Evolutionary conservation across 1,140 invertebrate genomes (phyloP), one percentile per base, ranked within the genome.

Genomic region (Triops cancriformis): DNA sequence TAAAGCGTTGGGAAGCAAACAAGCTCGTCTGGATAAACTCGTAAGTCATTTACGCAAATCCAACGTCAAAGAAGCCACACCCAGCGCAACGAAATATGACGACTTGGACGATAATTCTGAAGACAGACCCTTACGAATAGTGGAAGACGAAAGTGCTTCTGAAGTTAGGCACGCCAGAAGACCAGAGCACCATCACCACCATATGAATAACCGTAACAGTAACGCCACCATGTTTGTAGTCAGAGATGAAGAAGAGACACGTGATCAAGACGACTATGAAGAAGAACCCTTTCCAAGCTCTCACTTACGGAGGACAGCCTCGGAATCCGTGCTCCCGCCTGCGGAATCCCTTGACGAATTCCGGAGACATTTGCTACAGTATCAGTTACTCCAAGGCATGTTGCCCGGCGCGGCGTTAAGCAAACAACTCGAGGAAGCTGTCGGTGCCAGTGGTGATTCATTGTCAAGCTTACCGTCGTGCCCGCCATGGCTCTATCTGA

Each of bases 401-500:
- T n/a, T 64, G 51, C 51, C 51, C 14, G 51, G 51, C 51, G 51
- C 51, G n/a, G 14, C 51, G 51, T 1, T 64, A 14, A 64, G 6
- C 51, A 64, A 64, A 23, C 51, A 64, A 7, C 23, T 23, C 18
- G 51, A 64, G 18, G 51, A 64, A 64, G 7, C 9, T 26, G 76
- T 72, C 31, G 28, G 72, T 37, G 74, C 28, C 37, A 73, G 43
- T 51, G 26, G 64, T n/a, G 64, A 72, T 42, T 26, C 75, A 28
- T 51, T 73, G 27, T 73, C 77, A 26, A 74, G 45, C 77, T 73
- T 78, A 72, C 73, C 77, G 7, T 73, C 77, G 26, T 73, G 72
- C 72, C 80, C 81, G 4, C 81, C 82, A 0, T 82, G 82, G 82
- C 78, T 83, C 64, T 82, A 82, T 64, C 73, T 83, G 5, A 72